phyloP scores from a whole-genome alignment of 2,888 invertebrate species.

The Cryptocephalus primarius region DNA sequence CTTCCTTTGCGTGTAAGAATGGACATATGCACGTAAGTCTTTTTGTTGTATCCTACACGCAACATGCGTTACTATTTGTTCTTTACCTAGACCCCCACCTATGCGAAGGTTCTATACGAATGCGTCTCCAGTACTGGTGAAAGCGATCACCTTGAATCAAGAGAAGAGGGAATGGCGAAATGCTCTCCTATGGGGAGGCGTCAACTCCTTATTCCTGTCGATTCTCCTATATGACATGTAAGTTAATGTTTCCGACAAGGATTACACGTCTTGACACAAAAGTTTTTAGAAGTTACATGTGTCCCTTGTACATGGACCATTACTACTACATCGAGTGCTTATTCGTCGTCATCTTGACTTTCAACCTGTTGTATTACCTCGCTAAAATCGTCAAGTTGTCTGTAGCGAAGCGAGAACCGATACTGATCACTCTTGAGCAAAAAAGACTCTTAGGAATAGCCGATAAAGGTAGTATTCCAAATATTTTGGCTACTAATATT shows the following conservation, averaged over 20 bases:
- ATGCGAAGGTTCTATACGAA: too few relatives aligned
- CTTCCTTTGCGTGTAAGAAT: too few relatives aligned
- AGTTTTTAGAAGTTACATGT: slow-evolving; percentile 34
- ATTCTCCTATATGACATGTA: slow-evolving; percentile 52
- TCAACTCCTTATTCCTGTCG: slow-evolving; percentile 45
- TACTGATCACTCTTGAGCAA: slow-evolving; percentile 41
- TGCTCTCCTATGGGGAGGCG: slow-evolving; percentile 47
- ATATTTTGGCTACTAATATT: too few relatives aligned
- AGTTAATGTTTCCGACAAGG: slow-evolving; percentile 22
- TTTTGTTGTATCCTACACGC: too few relatives aligned
- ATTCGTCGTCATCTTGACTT: slow-evolving; percentile 34
- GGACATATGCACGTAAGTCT: too few relatives aligned
- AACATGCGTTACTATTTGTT: too few relatives aligned
- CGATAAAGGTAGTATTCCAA: slow-evolving; percentile 35
- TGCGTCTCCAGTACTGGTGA: slow-evolving; percentile 39
- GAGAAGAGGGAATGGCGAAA: slow-evolving; percentile 40
- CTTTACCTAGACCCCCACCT: too few relatives aligned
- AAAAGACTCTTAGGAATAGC: slow-evolving; percentile 43
- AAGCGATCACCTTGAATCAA: slow-evolving; percentile 43
- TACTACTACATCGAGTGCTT: slow-evolving; percentile 37
- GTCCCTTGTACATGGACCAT: slow-evolving; percentile 37
- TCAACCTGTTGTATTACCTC: slow-evolving; percentile 45
- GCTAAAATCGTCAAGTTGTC: slow-evolving; percentile 36
- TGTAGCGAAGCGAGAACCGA: slow-evolving; percentile 33
- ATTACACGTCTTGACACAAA: neutral